phyloP scores from a whole-genome alignment of 2,113 vertebrate genomes.

The Centropus bengalensis region DNA sequence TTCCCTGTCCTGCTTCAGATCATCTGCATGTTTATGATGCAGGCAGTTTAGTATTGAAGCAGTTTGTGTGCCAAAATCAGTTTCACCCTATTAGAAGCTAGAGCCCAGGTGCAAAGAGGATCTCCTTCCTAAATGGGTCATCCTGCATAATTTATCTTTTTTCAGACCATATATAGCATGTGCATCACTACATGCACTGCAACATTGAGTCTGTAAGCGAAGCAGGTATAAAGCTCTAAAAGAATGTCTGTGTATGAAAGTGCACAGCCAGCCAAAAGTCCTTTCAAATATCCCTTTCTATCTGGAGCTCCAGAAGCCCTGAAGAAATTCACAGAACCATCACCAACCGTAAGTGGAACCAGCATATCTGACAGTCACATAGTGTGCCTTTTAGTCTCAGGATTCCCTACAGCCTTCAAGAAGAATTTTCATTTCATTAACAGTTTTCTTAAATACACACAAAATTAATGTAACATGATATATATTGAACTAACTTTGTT shows the following conservation, averaged over 20 bases:
- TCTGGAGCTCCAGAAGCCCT: background rate
- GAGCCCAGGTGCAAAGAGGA: background rate
- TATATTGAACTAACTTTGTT: background rate
- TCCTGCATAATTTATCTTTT: background rate
- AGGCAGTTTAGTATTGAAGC: background rate
- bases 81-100: background rate
- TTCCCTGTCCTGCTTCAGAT: background rate
- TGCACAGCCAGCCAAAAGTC: background rate
- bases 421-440: constrained; percentile 25
- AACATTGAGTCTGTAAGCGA: background rate
- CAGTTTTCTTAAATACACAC: background rate
- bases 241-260: background rate
- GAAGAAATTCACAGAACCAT: background rate
- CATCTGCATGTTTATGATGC: background rate
- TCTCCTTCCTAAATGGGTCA: background rate
- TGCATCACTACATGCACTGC: background rate
- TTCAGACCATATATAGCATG: background rate
- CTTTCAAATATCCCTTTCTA: constrained; percentile 5
- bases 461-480: background rate
- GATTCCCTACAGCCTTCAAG: background rate
- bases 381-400: constrained; percentile 14
- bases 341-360: background rate
- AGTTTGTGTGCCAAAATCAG: background rate
- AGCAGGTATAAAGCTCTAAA: background rate
- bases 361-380: background rate